Conservation (phyloP, 2,888 invertebrate genomes). For the Metellina segmentata region DNA sequence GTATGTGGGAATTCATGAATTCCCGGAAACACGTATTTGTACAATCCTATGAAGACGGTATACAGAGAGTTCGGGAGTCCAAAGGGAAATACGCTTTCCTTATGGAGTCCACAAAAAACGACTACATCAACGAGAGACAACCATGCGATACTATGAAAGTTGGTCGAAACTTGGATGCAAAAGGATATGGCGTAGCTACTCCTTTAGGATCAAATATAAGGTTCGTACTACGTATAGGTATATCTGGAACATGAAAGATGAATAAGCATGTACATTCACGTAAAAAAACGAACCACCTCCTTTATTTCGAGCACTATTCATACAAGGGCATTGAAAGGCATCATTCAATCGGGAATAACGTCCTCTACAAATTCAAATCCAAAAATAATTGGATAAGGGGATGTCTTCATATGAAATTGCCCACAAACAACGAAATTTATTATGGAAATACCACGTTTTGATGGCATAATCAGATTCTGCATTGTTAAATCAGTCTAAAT, state of each 20-base stretch:
- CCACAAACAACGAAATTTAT: no score
- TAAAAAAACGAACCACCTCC: no score
- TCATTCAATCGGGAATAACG: no score
- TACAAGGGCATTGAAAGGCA: no score
- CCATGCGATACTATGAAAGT: conserved; percentile 98
- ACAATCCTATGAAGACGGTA: conserved; percentile 81
- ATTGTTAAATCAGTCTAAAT: no score
- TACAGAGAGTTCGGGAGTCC: conserved; percentile 80
- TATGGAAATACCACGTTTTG: no score
- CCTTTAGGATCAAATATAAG: conserved; percentile 77
- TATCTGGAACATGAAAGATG: background rate
- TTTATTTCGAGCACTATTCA: no score
- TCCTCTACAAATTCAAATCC: no score
- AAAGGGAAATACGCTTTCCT: conserved; percentile 83
- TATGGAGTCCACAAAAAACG: conserved; percentile 78
- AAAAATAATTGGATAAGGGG: no score
- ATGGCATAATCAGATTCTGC: no score
- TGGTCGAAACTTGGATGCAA: conserved; percentile 90
- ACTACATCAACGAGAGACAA: conserved; percentile 87
- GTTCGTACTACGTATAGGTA: conserved; percentile 33
- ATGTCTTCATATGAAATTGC: no score
- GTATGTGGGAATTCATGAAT: conserved; percentile 83
- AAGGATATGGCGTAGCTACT: conserved; percentile 86
- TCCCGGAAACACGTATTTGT: conserved; percentile 82
- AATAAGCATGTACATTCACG: no score